phyloP scores from a whole-genome alignment of 1,140 invertebrate species.

The Drosophila grimshawi region DNA sequence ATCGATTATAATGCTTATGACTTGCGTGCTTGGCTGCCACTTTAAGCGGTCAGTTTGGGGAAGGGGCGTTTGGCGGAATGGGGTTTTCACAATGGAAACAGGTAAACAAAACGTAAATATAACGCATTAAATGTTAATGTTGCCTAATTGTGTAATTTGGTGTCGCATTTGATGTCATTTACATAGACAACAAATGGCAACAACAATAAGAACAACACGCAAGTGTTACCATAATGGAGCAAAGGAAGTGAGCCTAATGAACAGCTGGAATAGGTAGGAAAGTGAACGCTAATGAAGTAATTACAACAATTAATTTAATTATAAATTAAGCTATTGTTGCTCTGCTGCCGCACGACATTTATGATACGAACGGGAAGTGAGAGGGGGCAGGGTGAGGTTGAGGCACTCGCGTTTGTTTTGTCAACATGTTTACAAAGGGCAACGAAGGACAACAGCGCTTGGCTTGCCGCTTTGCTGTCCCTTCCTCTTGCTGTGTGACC shows the following conservation, averaged over 20 bases:
- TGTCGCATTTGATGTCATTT: constrained; percentile 77
- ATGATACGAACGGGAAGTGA: constrained; percentile 16
- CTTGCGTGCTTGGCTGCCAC: constrained; percentile 57
- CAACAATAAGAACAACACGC: constrained; percentile 20
- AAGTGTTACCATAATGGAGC: constrained; percentile 23
- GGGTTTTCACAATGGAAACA: constrained; percentile 20
- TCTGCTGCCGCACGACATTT: constrained; percentile 54
- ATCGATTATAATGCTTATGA: constrained; percentile 76
- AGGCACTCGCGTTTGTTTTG: constrained; percentile 44
- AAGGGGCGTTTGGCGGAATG: background rate
- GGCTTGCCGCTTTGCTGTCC: background rate
- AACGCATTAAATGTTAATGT: constrained; percentile 82
- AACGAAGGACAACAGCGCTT: constrained; percentile 39
- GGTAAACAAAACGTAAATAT: constrained; percentile 77
- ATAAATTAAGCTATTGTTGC: constrained; percentile 81
- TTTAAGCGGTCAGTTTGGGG: background rate
- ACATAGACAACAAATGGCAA: constrained; percentile 58
- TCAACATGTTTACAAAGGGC: constrained; percentile 78
- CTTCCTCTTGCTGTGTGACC: background rate
- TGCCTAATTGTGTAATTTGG: constrained; percentile 82
- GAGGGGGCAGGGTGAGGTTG: background rate
- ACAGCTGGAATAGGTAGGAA: constrained; percentile 38
- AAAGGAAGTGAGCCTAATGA: constrained; percentile 59
- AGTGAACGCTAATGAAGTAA: constrained; percentile 77
- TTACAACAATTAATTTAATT: constrained; percentile 84